These are phyloP conservation scores for Apistogramma diplotaenia DNA, from an alignment of 2,113 vertebrate genomes.

Conservation along the genomic window DNA sequence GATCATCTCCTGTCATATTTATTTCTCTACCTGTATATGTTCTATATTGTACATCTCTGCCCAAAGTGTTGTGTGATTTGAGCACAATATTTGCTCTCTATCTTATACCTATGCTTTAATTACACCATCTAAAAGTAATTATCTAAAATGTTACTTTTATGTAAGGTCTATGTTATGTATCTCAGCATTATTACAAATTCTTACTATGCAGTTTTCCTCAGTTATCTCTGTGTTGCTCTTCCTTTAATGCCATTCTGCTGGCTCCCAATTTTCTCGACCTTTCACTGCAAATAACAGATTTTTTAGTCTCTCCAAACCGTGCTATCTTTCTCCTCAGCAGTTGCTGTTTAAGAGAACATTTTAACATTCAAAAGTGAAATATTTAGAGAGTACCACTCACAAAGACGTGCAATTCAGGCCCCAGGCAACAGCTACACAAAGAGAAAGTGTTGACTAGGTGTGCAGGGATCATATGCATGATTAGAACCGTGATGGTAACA, in stretches of 20 bases:
- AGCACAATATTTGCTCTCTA: too few relatives aligned
- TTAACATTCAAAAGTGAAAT: slow-evolving; percentile 21
- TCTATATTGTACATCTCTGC: too few relatives aligned
- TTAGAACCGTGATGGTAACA: background rate
- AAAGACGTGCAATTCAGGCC: slow-evolving; percentile 10
- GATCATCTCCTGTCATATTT: too few relatives aligned
- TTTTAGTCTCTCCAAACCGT: slow-evolving; percentile 1
- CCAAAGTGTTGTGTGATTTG: too few relatives aligned
- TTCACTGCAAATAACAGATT: slow-evolving; percentile 26
- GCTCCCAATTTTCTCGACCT: background rate
- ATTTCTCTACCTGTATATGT: too few relatives aligned
- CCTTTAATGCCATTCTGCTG: background rate
- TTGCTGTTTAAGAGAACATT: slow-evolving; percentile 18
- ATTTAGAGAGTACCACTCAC: slow-evolving; percentile 10
- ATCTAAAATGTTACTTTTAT: background rate
- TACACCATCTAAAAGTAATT: too few relatives aligned
- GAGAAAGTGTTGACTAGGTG: background rate
- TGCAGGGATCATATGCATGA: background rate
- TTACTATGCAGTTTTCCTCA: background rate
- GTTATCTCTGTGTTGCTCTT: background rate
- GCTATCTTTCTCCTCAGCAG: background rate
- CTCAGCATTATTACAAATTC: background rate
- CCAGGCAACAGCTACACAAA: background rate
- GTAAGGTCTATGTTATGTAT: background rate
- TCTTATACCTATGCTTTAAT: too few relatives aligned